Evolutionary conservation across 2,797 vertebrate genomes (phyloP).

Genomic region (Falco naumanni): DNA sequence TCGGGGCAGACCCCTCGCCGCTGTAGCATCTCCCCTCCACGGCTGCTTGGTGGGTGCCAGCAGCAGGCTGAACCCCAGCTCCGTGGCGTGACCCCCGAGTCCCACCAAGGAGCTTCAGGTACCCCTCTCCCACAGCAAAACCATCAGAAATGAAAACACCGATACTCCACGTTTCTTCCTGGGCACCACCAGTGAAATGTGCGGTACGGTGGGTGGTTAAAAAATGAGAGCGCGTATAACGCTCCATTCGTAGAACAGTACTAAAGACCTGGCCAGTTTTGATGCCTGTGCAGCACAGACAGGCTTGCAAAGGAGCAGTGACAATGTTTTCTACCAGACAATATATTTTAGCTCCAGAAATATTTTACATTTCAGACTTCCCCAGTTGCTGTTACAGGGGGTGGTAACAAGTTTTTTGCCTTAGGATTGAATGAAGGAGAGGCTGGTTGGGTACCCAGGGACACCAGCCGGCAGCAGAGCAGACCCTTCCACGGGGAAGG

Average conservation of each 20-base stretch:
- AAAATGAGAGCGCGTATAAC: neutral
- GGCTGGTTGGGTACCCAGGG: neutral
- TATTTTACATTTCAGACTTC: neutral
- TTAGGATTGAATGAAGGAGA: neutral
- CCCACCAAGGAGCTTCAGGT: accelerated
- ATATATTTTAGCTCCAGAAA: neutral
- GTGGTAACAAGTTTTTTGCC: neutral
- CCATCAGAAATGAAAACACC: neutral
- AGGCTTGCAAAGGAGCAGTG: neutral
- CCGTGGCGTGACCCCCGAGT: accelerated
- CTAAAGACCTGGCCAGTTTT: neutral
- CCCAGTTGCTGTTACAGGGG: neutral
- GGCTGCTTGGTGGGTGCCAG: neutral
- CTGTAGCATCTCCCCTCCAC: neutral
- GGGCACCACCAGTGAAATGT: neutral
- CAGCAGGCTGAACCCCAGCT: neutral
- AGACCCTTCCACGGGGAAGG: neutral
- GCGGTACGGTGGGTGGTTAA: neutral
- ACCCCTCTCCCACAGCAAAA: neutral
- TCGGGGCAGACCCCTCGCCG: neutral
- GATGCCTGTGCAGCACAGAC: neutral
- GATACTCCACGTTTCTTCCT: neutral
- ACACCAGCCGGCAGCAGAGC: neutral
- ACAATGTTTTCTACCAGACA: neutral
- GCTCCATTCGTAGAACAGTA: neutral